A percentile compares a stretch with the other conserved stretches of the same genome.
Evolutionary conservation across 2,888 invertebrate genomes (phyloP).

Genomic region (Euzetes globulus): DNA sequence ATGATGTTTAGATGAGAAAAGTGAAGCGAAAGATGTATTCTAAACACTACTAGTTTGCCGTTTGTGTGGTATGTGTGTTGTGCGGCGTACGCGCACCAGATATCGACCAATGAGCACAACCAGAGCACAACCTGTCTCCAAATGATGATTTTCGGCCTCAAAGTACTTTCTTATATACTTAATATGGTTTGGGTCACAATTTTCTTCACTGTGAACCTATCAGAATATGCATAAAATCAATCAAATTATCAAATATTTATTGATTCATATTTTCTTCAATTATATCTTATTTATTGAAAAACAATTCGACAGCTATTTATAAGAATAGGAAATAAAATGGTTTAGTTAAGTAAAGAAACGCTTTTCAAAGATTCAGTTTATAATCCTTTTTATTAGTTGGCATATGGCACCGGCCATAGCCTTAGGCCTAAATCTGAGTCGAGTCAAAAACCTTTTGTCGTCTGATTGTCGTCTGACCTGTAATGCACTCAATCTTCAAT

Average conservation of each 20-base stretch:
- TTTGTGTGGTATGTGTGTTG: background rate
- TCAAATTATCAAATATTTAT: too few relatives aligned
- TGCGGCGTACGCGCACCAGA: constrained; percentile 18
- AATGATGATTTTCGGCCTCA: constrained; percentile 2
- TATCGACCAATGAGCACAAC: background rate
- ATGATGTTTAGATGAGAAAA: constrained; percentile 16
- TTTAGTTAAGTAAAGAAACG: background rate
- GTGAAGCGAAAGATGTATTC: constrained; percentile 13
- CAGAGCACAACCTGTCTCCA: background rate
- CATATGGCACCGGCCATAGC: constrained; percentile 4
- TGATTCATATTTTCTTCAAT: too few relatives aligned
- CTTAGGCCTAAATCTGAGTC: background rate
- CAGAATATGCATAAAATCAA: too few relatives aligned
- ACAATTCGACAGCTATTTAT: too few relatives aligned
- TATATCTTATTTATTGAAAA: too few relatives aligned
- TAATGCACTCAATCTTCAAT: constrained; percentile 1
- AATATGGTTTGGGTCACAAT: background rate
- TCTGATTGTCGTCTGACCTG: constrained; percentile 9
- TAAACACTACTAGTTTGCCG: background rate
- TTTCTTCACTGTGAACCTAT: background rate
- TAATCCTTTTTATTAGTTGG: background rate
- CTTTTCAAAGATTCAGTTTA: too few relatives aligned
- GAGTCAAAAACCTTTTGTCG: constrained; percentile 12
- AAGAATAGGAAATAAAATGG: background rate
- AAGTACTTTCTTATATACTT: background rate